Percentiles rank a stretch among this genome's conserved stretches.
These are phyloP conservation scores for Calonectris borealis DNA, from an alignment of 2,113 vertebrate species.

Conservation along the genomic window DNA sequence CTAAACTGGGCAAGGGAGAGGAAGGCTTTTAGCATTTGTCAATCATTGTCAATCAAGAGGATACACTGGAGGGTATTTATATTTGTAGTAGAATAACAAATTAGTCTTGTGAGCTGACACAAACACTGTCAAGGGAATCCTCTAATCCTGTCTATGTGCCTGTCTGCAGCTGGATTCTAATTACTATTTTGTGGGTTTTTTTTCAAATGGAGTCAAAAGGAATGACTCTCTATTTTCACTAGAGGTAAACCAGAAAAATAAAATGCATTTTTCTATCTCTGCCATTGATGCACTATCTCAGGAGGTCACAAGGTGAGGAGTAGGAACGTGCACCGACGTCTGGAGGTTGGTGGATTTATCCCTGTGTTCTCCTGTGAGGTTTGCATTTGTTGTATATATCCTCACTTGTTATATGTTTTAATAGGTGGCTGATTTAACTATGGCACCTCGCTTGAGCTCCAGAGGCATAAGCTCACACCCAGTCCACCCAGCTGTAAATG, in stretches of 20 bases:
- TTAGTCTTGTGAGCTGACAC: background rate
- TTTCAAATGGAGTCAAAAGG: background rate
- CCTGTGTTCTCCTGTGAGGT: background rate
- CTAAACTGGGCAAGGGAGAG: background rate
- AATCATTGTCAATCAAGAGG: background rate
- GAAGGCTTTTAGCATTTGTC: background rate
- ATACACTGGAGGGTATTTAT: background rate
- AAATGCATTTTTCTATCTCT: background rate
- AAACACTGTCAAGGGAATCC: background rate
- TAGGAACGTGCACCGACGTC: accelerated
- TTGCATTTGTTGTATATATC: background rate
- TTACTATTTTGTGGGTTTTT: background rate
- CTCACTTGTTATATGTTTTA: background rate
- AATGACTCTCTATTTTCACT: background rate
- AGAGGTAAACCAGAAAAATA: background rate
- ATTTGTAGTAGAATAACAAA: background rate
- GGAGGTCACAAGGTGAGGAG: background rate
- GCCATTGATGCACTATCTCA: background rate
- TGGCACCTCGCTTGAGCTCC: background rate
- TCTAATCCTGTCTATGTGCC: background rate
- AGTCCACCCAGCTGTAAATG: background rate
- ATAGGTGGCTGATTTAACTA: background rate
- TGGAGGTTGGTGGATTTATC: background rate
- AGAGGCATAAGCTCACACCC: background rate
- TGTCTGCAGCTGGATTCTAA: background rate